These are phyloP conservation scores for Sebastes iracundus DNA, from an alignment of 2,797 vertebrate genomes.

Conservation along the genomic window DNA sequence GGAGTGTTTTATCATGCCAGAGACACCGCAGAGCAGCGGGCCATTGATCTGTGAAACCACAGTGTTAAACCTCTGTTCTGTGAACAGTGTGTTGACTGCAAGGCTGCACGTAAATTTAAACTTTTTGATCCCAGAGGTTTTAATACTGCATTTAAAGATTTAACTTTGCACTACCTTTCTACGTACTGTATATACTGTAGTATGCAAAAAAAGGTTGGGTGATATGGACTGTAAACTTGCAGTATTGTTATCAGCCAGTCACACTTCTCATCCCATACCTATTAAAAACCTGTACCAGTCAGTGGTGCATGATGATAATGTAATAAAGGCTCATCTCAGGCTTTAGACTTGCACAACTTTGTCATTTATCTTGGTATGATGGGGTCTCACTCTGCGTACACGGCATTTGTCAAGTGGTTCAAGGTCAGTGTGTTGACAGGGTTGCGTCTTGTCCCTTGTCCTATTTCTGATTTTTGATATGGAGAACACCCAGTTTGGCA, in stretches of 20 bases:
- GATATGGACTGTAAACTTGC: not conserved
- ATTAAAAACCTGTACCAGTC: constrained; percentile 8
- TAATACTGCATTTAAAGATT: constrained; percentile 6
- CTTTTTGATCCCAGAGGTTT: constrained; percentile 18
- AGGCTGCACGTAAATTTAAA: constrained; percentile 15
- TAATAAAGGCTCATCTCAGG: constrained; percentile 16
- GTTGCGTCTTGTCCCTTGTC: not conserved
- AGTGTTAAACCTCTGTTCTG: constrained; percentile 42
- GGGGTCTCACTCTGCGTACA: not conserved
- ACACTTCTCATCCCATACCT: not conserved
- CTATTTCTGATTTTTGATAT: not conserved
- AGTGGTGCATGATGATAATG: constrained; percentile 13
- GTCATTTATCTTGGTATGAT: constrained; percentile 8
- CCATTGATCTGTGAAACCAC: constrained; percentile 68
- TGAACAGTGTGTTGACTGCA: constrained; percentile 28
- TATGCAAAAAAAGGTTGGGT: not conserved
- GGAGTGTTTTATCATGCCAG: constrained; percentile 59
- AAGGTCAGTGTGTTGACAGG: constrained; percentile 13
- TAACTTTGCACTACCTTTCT: not conserved
- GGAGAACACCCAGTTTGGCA: not conserved
- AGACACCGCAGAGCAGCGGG: constrained; percentile 49
- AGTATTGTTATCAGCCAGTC: not conserved
- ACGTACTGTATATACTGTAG: not conserved
- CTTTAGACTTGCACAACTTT: not conserved
- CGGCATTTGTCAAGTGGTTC: constrained; percentile 6